Evolutionary conservation across 2,113 vertebrate species (phyloP).

Genomic region (Mustelus asterias): DNA sequence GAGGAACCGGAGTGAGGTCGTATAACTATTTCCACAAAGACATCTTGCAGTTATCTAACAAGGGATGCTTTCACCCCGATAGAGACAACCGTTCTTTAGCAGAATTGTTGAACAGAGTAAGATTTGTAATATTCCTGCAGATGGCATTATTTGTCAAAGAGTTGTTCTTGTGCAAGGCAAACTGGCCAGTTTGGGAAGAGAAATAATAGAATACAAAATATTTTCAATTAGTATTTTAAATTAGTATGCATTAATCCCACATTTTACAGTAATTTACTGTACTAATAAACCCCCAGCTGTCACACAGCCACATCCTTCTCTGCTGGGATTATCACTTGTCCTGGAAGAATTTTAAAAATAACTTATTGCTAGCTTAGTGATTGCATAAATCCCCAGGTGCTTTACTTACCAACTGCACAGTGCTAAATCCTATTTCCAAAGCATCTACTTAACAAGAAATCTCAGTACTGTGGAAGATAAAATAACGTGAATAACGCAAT

Average conservation of each 20-base stretch:
- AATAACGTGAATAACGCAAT: conserved; percentile 30
- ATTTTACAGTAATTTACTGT: conserved; percentile 35
- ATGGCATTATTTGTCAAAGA: conserved; percentile 22
- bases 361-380: conserved; percentile 29
- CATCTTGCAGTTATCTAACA: not conserved
- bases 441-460: conserved; percentile 14
- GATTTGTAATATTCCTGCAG: conserved; percentile 14
- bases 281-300: conserved; percentile 36
- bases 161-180: not conserved
- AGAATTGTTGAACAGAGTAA: not conserved
- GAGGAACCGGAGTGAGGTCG: not conserved
- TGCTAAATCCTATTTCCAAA: conserved; percentile 32
- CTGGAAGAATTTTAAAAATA: conserved; percentile 32
- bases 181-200: not conserved
- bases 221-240: conserved; percentile 33
- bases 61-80: not conserved
- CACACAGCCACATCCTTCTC: not conserved
- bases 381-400: conserved; percentile 27
- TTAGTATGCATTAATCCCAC: conserved; percentile 29
- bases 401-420: conserved; percentile 34
- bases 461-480: not conserved
- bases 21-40: not conserved
- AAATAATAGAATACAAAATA: conserved; percentile 29
- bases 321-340: conserved; percentile 37
- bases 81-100: not conserved